A percentile compares a stretch with the other conserved stretches of the same genome.
Evolutionary conservation across 2,797 vertebrate species (phyloP).

Genomic region (Gallinago solitaria): DNA sequence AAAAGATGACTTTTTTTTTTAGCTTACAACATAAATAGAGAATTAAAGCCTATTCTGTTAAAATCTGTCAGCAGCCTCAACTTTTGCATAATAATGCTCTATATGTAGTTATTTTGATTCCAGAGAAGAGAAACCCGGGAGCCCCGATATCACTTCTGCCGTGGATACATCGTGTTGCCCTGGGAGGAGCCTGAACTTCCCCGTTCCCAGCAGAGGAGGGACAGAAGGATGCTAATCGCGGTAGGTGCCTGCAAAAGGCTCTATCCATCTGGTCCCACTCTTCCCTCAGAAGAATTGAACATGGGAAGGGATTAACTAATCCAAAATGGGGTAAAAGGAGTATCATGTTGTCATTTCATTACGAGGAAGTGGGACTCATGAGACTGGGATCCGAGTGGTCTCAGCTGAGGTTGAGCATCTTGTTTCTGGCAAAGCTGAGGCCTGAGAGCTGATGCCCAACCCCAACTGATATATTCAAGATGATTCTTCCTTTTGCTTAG

Average conservation of each 20-base stretch:
- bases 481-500: neutral
- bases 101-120: neutral
- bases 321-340: neutral
- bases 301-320: neutral
- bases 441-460: neutral
- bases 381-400: neutral
- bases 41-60: neutral
- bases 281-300: fast-evolving
- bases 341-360: neutral
- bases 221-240: neutral
- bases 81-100: neutral
- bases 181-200: neutral
- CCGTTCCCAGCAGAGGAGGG: neutral
- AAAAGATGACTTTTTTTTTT: neutral
- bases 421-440: neutral
- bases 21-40: too few species aligned
- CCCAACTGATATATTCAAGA: neutral
- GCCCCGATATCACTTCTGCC: neutral
- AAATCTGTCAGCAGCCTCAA: neutral
- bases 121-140: neutral
- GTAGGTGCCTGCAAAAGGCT: neutral
- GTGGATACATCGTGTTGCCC: neutral
- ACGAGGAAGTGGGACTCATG: neutral
- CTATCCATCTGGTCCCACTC: neutral
- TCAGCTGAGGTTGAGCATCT: neutral